Percentiles rank a stretch among this genome's conserved stretches.
Conservation (phyloP, 2,113 vertebrate species). For the Carettochelys insculpta region DNA sequence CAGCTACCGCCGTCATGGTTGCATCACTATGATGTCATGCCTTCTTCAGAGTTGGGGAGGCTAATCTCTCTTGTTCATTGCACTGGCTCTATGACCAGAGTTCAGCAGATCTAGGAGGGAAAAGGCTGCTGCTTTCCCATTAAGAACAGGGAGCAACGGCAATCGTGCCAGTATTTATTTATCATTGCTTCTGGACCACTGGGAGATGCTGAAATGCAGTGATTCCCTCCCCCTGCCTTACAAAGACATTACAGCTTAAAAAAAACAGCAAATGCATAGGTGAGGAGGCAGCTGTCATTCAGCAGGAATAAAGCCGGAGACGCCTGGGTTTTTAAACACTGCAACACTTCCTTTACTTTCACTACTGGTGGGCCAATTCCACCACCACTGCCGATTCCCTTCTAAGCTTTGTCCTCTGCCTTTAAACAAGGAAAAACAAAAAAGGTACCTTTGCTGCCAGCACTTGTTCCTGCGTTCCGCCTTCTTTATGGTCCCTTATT, state of each 20-base stretch:
- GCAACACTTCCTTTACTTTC: too few relatives aligned
- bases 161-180: not conserved
- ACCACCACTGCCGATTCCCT: not conserved
- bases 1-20: slow-evolving; percentile 58
- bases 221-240: not conserved
- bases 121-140: not conserved
- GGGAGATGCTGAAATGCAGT: not conserved
- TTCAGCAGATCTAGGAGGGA: slow-evolving; percentile 2
- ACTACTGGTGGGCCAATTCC: too few relatives aligned
- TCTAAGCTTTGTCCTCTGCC: not conserved
- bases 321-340: not conserved
- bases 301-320: not conserved
- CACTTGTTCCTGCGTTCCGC: slow-evolving; percentile 52
- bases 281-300: not conserved
- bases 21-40: slow-evolving; percentile 74
- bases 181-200: not conserved
- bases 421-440: not conserved
- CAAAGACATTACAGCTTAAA: not conserved
- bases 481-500: slow-evolving; percentile 64
- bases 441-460: slow-evolving; percentile 65
- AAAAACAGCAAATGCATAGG: not conserved
- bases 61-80: slow-evolving; percentile 34
- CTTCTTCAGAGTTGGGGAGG: slow-evolving; percentile 57
- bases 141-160: slow-evolving; percentile 2
- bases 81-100: slow-evolving; percentile 4